Conservation (phyloP, 1,140 invertebrate genomes). For the honey bee (Apis mellifera) region Amel_HAv3.1 CM009935.2:3287501-3288000, state of each 20-base stretch:
- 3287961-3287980: too few relatives aligned
- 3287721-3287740: slow-evolving; percentile 44
- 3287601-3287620: not conserved
- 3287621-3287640: not conserved
- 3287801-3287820: too few relatives aligned
- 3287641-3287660: not conserved
- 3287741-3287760: slow-evolving; percentile 48
- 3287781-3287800: too few relatives aligned
- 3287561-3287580: not conserved
- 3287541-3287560: not conserved
- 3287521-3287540: not conserved
- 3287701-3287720: slow-evolving; percentile 32
- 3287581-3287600: not conserved
- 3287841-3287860: slow-evolving; percentile 2
- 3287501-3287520: too few relatives aligned
- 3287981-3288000: too few relatives aligned
- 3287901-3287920: not conserved
- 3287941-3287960: not conserved
- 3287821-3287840: not conserved
- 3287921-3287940: not conserved
- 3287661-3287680: not conserved
- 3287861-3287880: not conserved
- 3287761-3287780: not conserved
- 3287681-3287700: slow-evolving; percentile 46
- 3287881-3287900: not conserved